phyloP scores from a whole-genome alignment of 2,888 invertebrate genomes.

The Drepana falcataria region DNA sequence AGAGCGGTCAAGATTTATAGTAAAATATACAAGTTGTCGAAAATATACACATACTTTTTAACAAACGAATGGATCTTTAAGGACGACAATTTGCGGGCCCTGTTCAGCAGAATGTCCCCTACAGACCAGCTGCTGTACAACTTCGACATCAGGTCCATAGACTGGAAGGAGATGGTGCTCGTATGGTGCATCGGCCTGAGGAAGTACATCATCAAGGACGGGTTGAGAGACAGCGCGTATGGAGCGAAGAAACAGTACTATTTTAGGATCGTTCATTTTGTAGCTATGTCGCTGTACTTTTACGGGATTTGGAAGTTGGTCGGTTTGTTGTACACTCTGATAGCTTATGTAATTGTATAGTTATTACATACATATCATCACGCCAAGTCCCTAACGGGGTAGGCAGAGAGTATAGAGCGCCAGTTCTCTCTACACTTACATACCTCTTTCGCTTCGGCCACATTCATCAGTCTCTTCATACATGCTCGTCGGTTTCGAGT shows the following conservation, averaged over 20 bases:
- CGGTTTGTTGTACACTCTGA: not conserved
- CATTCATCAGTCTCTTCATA: too few relatives aligned
- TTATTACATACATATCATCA: too few relatives aligned
- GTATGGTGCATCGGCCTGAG: not conserved
- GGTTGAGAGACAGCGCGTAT: slow-evolving; percentile 3
- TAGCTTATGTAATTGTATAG: too few relatives aligned
- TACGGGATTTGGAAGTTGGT: not conserved
- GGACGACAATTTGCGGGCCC: slow-evolving; percentile 2
- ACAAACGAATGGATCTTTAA: slow-evolving; percentile 10
- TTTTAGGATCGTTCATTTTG: not conserved
- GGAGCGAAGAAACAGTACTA: not conserved
- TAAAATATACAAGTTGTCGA: slow-evolving; percentile 11
- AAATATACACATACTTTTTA: slow-evolving; percentile 6
- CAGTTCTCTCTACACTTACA: too few relatives aligned
- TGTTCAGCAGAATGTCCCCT: slow-evolving; percentile 8
- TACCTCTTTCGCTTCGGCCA: too few relatives aligned
- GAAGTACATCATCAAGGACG: slow-evolving; percentile 15
- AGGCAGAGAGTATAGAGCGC: too few relatives aligned
- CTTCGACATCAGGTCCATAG: slow-evolving; percentile 12
- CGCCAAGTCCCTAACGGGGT: too few relatives aligned
- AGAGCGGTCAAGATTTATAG: slow-evolving; percentile 8
- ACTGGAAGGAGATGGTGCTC: slow-evolving; percentile 6
- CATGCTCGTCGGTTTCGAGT: too few relatives aligned
- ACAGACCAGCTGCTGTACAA: slow-evolving; percentile 16
- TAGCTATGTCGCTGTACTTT: not conserved